Percentiles rank a stretch among this genome's conserved stretches.
Evolutionary conservation across 2,888 invertebrate genomes (phyloP).

Genomic region (Spatulosminthurus flaviceps): DNA sequence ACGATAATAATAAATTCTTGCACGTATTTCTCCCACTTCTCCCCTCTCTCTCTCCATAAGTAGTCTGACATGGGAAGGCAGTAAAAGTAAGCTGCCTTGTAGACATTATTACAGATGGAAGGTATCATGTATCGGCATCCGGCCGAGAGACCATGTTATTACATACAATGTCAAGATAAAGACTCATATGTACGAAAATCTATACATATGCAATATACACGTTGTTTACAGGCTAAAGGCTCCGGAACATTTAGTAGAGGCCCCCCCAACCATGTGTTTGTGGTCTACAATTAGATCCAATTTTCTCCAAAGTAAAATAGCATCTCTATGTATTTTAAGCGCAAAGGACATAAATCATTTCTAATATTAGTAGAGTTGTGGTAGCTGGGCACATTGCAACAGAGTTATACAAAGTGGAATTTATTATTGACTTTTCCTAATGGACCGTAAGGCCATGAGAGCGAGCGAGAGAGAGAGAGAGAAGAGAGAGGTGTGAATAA

Average conservation of each 20-base stretch:
- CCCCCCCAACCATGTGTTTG: not conserved
- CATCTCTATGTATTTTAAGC: slow-evolving; percentile 33
- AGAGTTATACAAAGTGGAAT: slow-evolving; percentile 10
- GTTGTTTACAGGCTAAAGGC: not conserved
- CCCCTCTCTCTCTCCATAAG: slow-evolving; percentile 9
- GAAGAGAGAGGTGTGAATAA: not conserved
- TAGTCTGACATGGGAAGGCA: slow-evolving; percentile 10
- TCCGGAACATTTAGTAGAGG: not conserved
- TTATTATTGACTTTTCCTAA: not conserved
- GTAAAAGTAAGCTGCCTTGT: slow-evolving; percentile 35
- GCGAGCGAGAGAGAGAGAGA: not conserved
- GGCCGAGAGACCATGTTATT: not conserved
- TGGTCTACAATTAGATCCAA: slow-evolving; percentile 35
- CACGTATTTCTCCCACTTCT: slow-evolving; percentile 11
- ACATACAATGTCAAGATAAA: not conserved
- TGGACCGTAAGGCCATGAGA: not conserved
- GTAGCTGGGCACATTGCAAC: slow-evolving; percentile 6
- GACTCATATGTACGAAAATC: not conserved
- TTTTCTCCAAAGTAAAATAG: slow-evolving; percentile 34
- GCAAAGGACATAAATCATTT: slow-evolving; percentile 34
- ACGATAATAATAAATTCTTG: slow-evolving; percentile 18
- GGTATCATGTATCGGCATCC: slow-evolving; percentile 4
- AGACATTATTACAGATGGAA: slow-evolving; percentile 34
- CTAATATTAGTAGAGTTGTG: slow-evolving; percentile 5
- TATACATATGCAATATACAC: not conserved